These are phyloP conservation scores for Aporophyla nigra DNA, from an alignment of 2,888 invertebrate species.

Conservation along the genomic window DNA sequence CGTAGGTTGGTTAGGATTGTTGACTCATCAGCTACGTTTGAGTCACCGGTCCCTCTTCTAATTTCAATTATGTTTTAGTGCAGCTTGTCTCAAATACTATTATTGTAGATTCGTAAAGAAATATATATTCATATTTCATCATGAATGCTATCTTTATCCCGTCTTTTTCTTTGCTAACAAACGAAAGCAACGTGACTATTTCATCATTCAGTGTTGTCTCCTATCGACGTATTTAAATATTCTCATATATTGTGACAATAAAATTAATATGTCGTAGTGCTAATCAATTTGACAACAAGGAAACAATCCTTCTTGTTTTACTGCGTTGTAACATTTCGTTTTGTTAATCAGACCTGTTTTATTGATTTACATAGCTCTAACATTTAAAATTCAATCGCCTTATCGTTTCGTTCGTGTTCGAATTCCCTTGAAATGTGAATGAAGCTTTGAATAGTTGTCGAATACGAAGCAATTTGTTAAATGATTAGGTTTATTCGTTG, in stretches of 20 bases:
- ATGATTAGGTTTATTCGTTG: background rate
- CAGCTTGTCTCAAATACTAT: background rate
- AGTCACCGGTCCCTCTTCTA: slow-evolving; percentile 9
- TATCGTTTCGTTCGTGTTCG: slow-evolving; percentile 23
- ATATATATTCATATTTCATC: background rate
- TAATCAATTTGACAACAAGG: slow-evolving; percentile 63
- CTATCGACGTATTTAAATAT: slow-evolving; percentile 23
- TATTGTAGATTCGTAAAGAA: background rate
- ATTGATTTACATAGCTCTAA: slow-evolving; percentile 53
- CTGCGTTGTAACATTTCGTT: slow-evolving; percentile 66
- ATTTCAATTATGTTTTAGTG: background rate
- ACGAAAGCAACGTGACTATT: slow-evolving; percentile 13
- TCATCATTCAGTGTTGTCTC: slow-evolving; percentile 14
- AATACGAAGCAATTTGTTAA: background rate
- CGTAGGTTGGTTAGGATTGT: slow-evolving; percentile 14
- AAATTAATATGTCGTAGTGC: slow-evolving; percentile 45
- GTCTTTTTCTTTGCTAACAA: background rate
- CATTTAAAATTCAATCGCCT: slow-evolving; percentile 59
- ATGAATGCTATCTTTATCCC: background rate
- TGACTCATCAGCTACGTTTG: slow-evolving; percentile 4
- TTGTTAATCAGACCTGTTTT: slow-evolving; percentile 57
- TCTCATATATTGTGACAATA: slow-evolving; percentile 33
- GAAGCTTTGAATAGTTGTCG: background rate
- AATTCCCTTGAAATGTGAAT: slow-evolving; percentile 44
- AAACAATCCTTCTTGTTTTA: slow-evolving; percentile 52